Evolutionary conservation across 2,888 invertebrate species (phyloP), one percentile per base, ranked within the genome.

Genomic region (Cryptus viduatorius): DNA sequence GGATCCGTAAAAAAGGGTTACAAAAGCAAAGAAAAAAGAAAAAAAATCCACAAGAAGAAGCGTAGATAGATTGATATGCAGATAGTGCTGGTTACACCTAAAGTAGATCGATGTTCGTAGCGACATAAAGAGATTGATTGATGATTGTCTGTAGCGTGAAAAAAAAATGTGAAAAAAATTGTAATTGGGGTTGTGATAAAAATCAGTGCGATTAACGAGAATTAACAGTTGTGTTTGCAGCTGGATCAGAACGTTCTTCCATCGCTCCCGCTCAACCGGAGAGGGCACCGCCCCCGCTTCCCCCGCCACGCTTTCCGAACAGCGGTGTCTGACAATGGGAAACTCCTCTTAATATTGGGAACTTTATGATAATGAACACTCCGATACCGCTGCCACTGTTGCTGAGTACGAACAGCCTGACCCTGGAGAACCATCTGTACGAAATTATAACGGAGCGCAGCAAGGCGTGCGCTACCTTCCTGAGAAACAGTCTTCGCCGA

Each of bases 221-320:
- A 79, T 59, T 42, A 78, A 88, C 94, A 94, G 93, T 93, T 93
- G 93, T 94, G 92, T 94, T 94, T 94, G 93, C 94, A 96, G 95
- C 97, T 96, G 97, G 97, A 94, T 98, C 97, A 94, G 98, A 98
- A 95, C 97, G 96, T 95, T 97, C 97, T 95, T 97, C 97, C 95
- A 95, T 95, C 94, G 96, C 95, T 93, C 97, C 96, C 94, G 95
- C 95, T 95, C 95, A 95, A 94, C 96, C 95, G 94, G 95, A 95
- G 92, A 95, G 97, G 94, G 96, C 97, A 94, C 97, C 97, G 94
- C 97, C 97, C 90, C 97, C 97, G 93, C 96, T 97, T 94, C 97
- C 96, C 89, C 97, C 97, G 89, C 96, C 96, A 93, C 95, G 96
- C 93, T 97, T 96, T 95, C 96, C 96, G 93, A 96, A 96, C 95